A percentile compares a stretch with the other conserved stretches of the same genome.
Conservation (phyloP, 2,797 vertebrate genomes). For the Pipistrellus pipistrellus region DNA sequence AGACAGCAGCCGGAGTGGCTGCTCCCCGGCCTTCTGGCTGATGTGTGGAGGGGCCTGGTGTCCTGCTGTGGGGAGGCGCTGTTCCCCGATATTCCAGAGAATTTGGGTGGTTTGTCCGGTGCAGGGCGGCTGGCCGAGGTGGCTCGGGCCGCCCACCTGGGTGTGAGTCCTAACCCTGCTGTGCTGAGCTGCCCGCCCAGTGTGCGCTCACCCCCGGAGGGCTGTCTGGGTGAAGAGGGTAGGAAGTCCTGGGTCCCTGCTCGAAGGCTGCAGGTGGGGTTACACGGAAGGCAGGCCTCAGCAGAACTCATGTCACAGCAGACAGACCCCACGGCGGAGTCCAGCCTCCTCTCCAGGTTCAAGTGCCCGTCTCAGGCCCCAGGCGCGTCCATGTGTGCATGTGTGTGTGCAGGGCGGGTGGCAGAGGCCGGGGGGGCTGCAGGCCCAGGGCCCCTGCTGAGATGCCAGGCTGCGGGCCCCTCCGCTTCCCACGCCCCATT, state of each 20-base stretch:
- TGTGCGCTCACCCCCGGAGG: accelerated
- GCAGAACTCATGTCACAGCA: background rate
- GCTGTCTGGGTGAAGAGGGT: background rate
- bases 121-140: accelerated
- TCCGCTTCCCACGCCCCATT: background rate
- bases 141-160: background rate
- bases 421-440: background rate
- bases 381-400: background rate
- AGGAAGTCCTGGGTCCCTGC: background rate
- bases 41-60: background rate
- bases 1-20: background rate
- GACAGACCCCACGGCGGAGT: background rate
- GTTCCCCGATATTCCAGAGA: background rate
- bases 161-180: too few relatives aligned
- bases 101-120: background rate
- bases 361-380: background rate
- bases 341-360: background rate
- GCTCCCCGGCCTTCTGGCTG: background rate
- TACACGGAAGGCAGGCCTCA: background rate
- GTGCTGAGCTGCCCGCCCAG: background rate
- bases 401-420: background rate
- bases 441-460: background rate
- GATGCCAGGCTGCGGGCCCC: background rate
- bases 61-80: background rate
- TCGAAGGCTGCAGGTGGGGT: accelerated